phyloP scores from a whole-genome alignment of 2,113 vertebrate species.

The Entomyzon cyanotis region DNA sequence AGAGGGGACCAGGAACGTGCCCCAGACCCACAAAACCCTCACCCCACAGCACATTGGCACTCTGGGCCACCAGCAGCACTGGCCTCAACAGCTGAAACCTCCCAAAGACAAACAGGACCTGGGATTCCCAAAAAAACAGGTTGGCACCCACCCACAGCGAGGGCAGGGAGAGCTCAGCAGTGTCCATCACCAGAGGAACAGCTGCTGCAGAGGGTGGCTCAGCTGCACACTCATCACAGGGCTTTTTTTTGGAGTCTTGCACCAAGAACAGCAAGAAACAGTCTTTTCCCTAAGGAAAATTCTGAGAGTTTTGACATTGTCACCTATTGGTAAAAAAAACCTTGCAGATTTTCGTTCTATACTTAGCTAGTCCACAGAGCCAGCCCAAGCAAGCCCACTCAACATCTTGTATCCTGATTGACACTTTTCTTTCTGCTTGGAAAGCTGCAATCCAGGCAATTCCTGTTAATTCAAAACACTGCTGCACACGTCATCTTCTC shows the following conservation, averaged over 20 bases:
- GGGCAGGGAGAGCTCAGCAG: not conserved
- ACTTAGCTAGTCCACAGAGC: not conserved
- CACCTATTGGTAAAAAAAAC: not conserved
- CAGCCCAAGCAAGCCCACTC: not conserved
- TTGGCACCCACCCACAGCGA: not conserved
- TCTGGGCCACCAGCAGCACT: not conserved
- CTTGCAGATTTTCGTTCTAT: not conserved
- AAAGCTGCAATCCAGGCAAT: not conserved
- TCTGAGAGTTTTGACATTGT: not conserved
- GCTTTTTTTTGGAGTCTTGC: not conserved
- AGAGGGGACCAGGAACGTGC: not conserved
- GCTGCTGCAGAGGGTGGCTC: not conserved
- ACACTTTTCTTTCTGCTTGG: not conserved
- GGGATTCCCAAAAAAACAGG: not conserved
- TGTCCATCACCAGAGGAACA: not conserved
- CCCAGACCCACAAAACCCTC: not conserved
- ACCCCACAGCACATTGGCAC: fast-evolving
- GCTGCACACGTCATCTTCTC: not conserved
- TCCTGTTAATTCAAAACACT: not conserved
- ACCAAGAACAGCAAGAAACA: not conserved
- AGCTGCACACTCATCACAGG: not conserved
- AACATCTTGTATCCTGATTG: not conserved
- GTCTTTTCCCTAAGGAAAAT: not conserved
- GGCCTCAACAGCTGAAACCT: not conserved
- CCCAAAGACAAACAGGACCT: not conserved